Percentiles rank a stretch among this genome's conserved stretches.
Evolutionary conservation across 2,888 invertebrate genomes (phyloP).

Genomic region (Cosmia trapezina): DNA sequence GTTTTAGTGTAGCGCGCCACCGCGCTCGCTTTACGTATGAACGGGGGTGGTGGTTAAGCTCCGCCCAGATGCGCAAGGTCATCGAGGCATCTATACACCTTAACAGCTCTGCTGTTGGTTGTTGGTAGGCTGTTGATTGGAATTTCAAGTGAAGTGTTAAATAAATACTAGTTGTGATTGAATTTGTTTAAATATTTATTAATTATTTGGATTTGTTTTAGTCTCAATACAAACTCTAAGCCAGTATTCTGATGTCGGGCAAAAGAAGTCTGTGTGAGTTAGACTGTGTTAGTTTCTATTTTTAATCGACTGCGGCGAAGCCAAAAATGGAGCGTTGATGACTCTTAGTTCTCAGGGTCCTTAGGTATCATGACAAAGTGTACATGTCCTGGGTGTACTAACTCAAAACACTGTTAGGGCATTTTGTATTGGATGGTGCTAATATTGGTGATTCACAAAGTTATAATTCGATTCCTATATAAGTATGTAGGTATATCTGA

Average conservation of each 20-base stretch:
- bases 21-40: no score
- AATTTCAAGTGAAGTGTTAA: slow-evolving; percentile 30
- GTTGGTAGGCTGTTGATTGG: slow-evolving; percentile 25
- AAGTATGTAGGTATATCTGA: neutral
- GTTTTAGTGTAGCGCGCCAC: no score
- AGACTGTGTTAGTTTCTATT: neutral
- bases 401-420: neutral
- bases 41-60: no score
- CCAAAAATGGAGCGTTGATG: no score
- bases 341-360: no score
- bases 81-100: no score
- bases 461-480: neutral
- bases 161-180: slow-evolving; percentile 28
- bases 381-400: neutral
- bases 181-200: slow-evolving; percentile 2
- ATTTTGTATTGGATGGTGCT: neutral
- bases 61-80: no score
- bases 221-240: neutral
- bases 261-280: neutral
- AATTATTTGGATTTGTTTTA: slow-evolving; percentile 3
- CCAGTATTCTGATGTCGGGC: neutral
- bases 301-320: no score
- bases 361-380: neutral
- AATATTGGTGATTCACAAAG: neutral
- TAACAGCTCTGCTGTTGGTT: no score